Base-by-base conservation (phyloP, 2,888 invertebrate species). In the Ichneumon xanthorius region DNA sequence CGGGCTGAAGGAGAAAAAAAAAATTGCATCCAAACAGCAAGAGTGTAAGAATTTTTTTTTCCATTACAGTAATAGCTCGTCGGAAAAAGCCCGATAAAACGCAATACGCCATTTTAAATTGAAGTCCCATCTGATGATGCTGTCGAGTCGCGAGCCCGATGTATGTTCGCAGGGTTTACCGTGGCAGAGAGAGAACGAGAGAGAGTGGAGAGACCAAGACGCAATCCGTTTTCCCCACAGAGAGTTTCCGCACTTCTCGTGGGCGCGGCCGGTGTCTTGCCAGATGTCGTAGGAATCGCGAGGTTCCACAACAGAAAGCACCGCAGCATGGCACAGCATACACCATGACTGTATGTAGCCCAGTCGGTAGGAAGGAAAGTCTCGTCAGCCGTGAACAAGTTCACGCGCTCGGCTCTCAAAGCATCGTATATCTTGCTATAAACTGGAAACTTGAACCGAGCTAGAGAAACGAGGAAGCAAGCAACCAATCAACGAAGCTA, bases 281-380 rank as follows among this genome's bases (percentile, higher is more conserved):
- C 85, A 85, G 85, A 85, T 85, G 85, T 85, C 85, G 85, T 82
- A 68, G 63, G 85, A 82, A 85, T 82, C 80, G 77, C 85, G 82
- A 80, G 82, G 77, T 80, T 73, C 72, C 76, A 82, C 85, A 82
- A 82, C 85, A 77, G 82, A 82, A 80, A 85, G 72, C 76, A 77
- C 67, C 61, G 63, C 77, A 40, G 76, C 58, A 76, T 65, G 67
- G 80, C 77, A 67, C 53, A 61, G 63, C 81, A 70, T 78, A 77
- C 26, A 78, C 58, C 77, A 61, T 22, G 45, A 14, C 45, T 22
- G 63, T n/a, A 5, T 7, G 63, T 33, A 63, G 63, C 63, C n/a
- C 37, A 19, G 14, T 55, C 19, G 50, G 65, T 65, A 85, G 81
- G 61, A 80, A 80, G 76, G 82, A 82, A 85, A 82, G 82, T 80